Percentiles rank a stretch among this genome's conserved stretches.
phyloP scores from a whole-genome alignment of 2,113 vertebrate genomes.

The Lycocorax pyrrhopterus region DNA sequence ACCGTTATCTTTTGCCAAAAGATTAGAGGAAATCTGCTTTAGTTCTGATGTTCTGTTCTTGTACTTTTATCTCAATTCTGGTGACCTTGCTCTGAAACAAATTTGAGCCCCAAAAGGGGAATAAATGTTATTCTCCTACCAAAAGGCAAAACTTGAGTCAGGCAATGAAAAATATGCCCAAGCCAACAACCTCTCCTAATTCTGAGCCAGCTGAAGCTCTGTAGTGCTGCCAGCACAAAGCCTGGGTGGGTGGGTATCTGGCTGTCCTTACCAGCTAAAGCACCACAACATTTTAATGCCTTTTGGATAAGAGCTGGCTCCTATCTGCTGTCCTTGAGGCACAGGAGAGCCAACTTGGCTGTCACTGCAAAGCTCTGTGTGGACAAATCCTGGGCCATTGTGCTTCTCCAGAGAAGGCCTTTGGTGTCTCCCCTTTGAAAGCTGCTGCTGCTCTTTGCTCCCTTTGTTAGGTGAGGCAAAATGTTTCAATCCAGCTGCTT shows the following conservation, averaged over 20 bases:
- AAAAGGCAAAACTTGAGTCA: not conserved
- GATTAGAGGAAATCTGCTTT: constrained; percentile 32
- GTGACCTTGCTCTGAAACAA: not conserved
- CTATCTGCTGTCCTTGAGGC: not conserved
- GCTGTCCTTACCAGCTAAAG: not conserved
- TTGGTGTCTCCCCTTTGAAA: not conserved
- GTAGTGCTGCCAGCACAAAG: not conserved
- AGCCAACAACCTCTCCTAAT: not conserved
- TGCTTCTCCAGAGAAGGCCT: not conserved
- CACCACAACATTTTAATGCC: not conserved
- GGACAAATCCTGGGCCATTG: not conserved
- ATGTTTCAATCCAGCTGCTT: not conserved
- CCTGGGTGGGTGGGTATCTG: not conserved
- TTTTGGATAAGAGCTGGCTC: not conserved
- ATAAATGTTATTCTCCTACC: not conserved
- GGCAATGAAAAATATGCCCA: not conserved
- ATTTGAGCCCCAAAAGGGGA: not conserved
- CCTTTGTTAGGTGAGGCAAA: not conserved
- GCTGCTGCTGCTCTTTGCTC: not conserved
- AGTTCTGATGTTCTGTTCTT: not conserved
- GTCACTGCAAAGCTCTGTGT: not conserved
- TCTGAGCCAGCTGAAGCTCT: not conserved
- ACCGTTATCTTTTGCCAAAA: not conserved
- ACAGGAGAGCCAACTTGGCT: not conserved
- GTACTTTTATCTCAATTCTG: not conserved